A percentile compares a stretch with the other conserved stretches of the same genome.
phyloP scores from a whole-genome alignment of 1,140 invertebrate genomes.

The Zaprionus lachaisei region DNA sequence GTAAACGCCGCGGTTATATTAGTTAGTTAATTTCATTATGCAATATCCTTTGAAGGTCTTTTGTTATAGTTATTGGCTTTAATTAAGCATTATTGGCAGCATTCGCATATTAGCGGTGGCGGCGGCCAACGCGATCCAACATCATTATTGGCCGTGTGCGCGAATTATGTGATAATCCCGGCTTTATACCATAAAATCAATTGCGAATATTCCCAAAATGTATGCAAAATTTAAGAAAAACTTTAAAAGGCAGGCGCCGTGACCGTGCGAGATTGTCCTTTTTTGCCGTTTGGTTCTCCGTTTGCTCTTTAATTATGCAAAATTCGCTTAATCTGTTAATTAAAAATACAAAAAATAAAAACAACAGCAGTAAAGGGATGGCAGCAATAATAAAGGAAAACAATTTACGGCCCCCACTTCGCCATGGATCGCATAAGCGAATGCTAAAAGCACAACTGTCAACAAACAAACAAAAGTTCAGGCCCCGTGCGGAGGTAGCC shows the following conservation, averaged over 20 bases:
- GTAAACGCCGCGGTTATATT: conserved; percentile 70
- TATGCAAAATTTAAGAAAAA: conserved; percentile 13
- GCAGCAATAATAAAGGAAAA: conserved; percentile 61
- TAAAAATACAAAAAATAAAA: conserved; percentile 64
- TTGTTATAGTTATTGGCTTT: conserved; percentile 72
- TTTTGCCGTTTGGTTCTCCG: not conserved
- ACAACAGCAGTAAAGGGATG: conserved; percentile 40
- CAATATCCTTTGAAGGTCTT: conserved; percentile 51
- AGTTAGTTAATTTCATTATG: conserved; percentile 80
- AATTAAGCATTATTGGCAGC: conserved; percentile 77
- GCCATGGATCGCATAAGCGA: conserved; percentile 4
- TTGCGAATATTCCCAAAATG: conserved; percentile 34
- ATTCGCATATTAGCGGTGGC: conserved; percentile 72
- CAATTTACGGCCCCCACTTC: conserved; percentile 41
- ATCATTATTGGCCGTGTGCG: conserved; percentile 58
- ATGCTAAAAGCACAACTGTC: conserved; percentile 50
- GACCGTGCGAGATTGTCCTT: no score
- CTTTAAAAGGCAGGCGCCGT: conserved; percentile 27
- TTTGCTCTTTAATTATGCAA: conserved; percentile 41
- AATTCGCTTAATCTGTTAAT: conserved; percentile 68
- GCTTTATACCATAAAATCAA: conserved; percentile 41
- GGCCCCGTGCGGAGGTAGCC: not conserved
- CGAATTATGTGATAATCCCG: conserved; percentile 69
- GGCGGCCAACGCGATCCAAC: conserved; percentile 54
- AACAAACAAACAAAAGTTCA: conserved; percentile 43